phyloP scores from a whole-genome alignment of 1,140 invertebrate species.

The Armadillidium nasatum region DNA sequence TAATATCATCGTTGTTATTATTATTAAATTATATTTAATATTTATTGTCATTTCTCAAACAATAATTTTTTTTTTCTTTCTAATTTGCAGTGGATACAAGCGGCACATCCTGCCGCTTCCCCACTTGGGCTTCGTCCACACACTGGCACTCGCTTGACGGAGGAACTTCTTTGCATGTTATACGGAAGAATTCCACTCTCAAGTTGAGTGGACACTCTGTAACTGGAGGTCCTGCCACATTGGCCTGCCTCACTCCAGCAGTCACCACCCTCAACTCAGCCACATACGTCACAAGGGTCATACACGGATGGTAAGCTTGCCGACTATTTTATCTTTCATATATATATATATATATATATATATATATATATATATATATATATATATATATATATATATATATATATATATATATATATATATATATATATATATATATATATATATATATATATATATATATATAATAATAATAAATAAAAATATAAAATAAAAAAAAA shows the following conservation, averaged over 20 bases:
- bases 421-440: slow-evolving; percentile 32
- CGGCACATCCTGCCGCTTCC: slow-evolving; percentile 27
- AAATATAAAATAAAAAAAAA: too few relatives aligned
- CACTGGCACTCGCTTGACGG: slow-evolving; percentile 35
- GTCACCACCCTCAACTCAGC: slow-evolving; percentile 24
- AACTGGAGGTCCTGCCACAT: slow-evolving; percentile 21
- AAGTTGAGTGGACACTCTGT: not conserved
- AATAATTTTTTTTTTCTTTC: slow-evolving; percentile 27
- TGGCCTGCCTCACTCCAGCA: slow-evolving; percentile 16
- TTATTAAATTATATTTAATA: too few relatives aligned
- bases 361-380: slow-evolving; percentile 44
- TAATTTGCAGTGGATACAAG: slow-evolving; percentile 41
- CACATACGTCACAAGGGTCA: slow-evolving; percentile 33
- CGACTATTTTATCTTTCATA: not conserved
- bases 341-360: slow-evolving; percentile 20
- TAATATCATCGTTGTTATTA: too few relatives aligned
- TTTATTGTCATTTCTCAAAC: not conserved
- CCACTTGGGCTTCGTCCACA: not conserved
- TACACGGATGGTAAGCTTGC: not conserved
- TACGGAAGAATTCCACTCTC: slow-evolving; percentile 25
- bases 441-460: slow-evolving; percentile 38
- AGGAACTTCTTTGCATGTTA: slow-evolving; percentile 16
- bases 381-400: slow-evolving; percentile 22
- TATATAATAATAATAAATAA: slow-evolving; percentile 39
- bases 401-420: slow-evolving; percentile 22